Percentiles rank a stretch among this genome's conserved stretches.
Evolutionary conservation across 2,888 invertebrate species (phyloP).

Genomic region (Phaedon cochleariae): DNA sequence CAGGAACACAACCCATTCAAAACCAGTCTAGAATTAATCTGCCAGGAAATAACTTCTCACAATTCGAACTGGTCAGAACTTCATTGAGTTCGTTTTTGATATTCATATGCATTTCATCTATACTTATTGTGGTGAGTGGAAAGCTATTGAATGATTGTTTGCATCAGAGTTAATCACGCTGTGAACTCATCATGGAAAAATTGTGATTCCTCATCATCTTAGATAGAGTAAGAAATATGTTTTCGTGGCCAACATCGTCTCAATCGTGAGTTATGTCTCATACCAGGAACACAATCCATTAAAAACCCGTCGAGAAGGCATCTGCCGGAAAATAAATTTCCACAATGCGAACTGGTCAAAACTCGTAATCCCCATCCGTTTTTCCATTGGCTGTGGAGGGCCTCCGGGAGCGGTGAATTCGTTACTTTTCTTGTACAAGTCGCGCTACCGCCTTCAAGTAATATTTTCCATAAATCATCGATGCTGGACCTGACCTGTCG

Average conservation of each 20-base stretch:
- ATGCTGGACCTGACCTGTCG: slow-evolving; percentile 58
- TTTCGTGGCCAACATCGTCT: background rate
- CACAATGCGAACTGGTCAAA: slow-evolving; percentile 55
- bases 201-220: too few species aligned
- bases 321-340: slow-evolving; percentile 51
- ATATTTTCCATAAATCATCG: slow-evolving; percentile 66
- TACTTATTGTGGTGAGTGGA: too few species aligned
- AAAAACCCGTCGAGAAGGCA: background rate
- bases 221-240: background rate
- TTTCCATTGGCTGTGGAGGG: slow-evolving; percentile 48
- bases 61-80: slow-evolving; percentile 55
- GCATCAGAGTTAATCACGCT: too few species aligned
- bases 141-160: too few species aligned
- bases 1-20: slow-evolving; percentile 9
- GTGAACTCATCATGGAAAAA: too few species aligned
- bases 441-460: slow-evolving; percentile 41
- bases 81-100: too few species aligned
- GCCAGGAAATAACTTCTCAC: slow-evolving; percentile 53
- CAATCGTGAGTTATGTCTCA: background rate
- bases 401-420: slow-evolving; percentile 57
- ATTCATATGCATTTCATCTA: too few species aligned
- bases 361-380: slow-evolving; percentile 55
- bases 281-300: slow-evolving; percentile 9
- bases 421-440: slow-evolving; percentile 56
- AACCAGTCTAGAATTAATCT: background rate